phyloP scores from a whole-genome alignment of 2,797 vertebrate genomes.

The Sarcoramphus papa region DNA sequence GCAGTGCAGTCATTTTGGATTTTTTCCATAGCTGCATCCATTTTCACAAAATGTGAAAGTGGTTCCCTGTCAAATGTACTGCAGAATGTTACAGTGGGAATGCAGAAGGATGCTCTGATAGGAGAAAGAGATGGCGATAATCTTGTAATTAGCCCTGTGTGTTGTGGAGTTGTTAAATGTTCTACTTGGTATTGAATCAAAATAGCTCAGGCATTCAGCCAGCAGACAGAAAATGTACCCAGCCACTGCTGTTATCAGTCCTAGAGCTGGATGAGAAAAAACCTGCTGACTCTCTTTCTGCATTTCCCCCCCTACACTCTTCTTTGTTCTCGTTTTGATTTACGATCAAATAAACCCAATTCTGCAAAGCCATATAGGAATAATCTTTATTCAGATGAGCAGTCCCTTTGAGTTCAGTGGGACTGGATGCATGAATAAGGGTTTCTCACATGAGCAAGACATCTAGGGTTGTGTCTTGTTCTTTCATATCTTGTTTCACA shows the following conservation, averaged over 20 bases:
- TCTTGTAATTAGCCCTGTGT: conserved; percentile 68
- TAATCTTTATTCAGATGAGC: conserved; percentile 46
- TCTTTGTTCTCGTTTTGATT: conserved; percentile 55
- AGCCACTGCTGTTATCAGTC: conserved; percentile 18
- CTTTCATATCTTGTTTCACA: conserved; percentile 22
- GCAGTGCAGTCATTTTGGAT: conserved; percentile 53
- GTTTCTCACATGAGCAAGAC: background rate
- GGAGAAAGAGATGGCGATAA: conserved; percentile 54
- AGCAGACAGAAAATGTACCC: conserved; percentile 47
- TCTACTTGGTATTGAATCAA: conserved; percentile 65
- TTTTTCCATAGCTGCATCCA: conserved; percentile 63
- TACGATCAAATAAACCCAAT: conserved; percentile 33
- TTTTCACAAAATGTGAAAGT: conserved; percentile 65
- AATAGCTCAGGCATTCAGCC: conserved; percentile 61
- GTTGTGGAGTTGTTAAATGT: conserved; percentile 65
- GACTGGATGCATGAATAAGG: background rate
- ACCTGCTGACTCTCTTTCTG: conserved; percentile 21
- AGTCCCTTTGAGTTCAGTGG: background rate
- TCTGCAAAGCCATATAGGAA: conserved; percentile 18
- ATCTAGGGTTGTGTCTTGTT: conserved; percentile 2
- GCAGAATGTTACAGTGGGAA: conserved; percentile 46
- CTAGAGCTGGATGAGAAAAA: conserved; percentile 36
- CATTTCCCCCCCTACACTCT: background rate
- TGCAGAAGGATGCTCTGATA: conserved; percentile 51
- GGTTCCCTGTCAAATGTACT: conserved; percentile 62